A percentile compares a stretch with the other conserved stretches of the same genome.
Evolutionary conservation across 2,797 vertebrate genomes (phyloP).

Genomic region (Myotis daubentonii): DNA sequence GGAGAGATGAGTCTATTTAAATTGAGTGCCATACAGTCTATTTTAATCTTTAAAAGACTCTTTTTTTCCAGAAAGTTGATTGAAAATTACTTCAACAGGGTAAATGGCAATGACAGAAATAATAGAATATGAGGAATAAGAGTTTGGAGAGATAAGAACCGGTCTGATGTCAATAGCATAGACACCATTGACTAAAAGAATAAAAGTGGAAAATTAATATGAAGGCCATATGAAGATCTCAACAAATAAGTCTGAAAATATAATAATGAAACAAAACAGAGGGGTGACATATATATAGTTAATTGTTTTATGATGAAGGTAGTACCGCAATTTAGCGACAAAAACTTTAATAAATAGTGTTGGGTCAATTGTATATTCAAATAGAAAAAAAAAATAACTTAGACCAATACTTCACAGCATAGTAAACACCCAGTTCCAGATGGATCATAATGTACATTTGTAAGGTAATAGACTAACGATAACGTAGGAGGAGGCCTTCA

Average conservation of each 20-base stretch:
- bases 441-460: not conserved
- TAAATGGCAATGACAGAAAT: not conserved
- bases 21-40: not conserved
- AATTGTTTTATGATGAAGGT: not conserved
- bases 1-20: not conserved
- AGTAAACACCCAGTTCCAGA: not conserved
- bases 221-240: not conserved
- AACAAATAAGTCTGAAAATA: not conserved
- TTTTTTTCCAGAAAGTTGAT: not conserved
- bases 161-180: not conserved
- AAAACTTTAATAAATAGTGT: not conserved
- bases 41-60: not conserved
- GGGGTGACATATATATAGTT: not conserved
- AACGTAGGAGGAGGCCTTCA: not conserved
- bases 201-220: not conserved
- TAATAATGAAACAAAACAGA: not conserved
- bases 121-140: not conserved
- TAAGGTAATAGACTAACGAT: conserved; percentile 30
- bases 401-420: not conserved
- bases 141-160: not conserved
- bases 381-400: not conserved
- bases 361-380: conserved; percentile 5
- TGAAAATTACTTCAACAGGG: not conserved
- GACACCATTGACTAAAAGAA: conserved; percentile 24
- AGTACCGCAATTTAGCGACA: not conserved